A percentile compares a stretch with the other conserved stretches of the same genome.
phyloP scores from a whole-genome alignment of 2,797 vertebrate species.

The Hemitrygon akajei region DNA sequence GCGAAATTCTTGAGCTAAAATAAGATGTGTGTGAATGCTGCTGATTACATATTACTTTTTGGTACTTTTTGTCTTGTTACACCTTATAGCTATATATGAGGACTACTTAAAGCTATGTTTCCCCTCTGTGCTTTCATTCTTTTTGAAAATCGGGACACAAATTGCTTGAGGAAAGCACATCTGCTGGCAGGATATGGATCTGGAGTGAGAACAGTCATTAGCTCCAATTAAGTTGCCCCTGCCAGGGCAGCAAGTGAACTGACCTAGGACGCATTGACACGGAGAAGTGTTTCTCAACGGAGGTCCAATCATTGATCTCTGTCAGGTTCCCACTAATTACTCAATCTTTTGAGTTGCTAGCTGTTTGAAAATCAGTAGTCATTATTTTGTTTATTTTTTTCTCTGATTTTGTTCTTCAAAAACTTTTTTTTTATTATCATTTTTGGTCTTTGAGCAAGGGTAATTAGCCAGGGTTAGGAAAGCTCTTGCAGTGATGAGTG shows the following conservation, averaged over 20 bases:
- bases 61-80: background rate
- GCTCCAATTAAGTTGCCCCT: slow-evolving; percentile 9
- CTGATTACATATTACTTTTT: background rate
- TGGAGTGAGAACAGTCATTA: background rate
- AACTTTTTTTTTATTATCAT: background rate
- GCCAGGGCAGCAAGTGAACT: background rate
- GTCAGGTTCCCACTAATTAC: background rate
- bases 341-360: background rate
- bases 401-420: background rate
- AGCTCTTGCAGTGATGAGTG: background rate
- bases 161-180: background rate
- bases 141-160: background rate
- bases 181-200: background rate
- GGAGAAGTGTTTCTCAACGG: background rate
- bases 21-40: background rate
- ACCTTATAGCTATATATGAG: background rate
- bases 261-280: background rate
- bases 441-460: background rate
- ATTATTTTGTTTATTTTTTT: background rate
- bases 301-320: slow-evolving; percentile 20
- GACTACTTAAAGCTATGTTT: background rate
- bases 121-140: background rate
- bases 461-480: background rate
- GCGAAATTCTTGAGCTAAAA: background rate
- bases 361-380: slow-evolving; percentile 21